Evolutionary conservation across 2,797 vertebrate species (phyloP), one percentile per base, ranked within the genome.

Genomic region (Catamblyrhynchus diadema): DNA sequence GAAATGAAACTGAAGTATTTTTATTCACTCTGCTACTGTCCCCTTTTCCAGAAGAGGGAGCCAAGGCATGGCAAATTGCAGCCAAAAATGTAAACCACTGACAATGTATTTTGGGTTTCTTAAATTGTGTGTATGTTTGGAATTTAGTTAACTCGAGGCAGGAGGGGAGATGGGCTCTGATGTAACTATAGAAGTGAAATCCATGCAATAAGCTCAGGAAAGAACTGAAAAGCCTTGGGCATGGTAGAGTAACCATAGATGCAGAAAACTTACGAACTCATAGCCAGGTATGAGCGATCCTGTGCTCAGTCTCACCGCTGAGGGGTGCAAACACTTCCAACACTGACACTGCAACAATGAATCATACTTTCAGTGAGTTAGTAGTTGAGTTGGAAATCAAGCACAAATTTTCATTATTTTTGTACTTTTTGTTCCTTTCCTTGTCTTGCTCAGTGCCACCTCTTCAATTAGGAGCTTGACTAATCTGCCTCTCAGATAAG

Each of bases 41-140:
- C 28, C 84, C 25, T 3, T 66, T 93, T 93, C 92, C 95, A 94
- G 95, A 95, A 96, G 94, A 94, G 89, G 91, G 89, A 97, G 96
- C 79, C 95, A 91, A 83, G 84, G 8, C 35, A 37, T 21, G 81
- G 50, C 8, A 73, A 89, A 81, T 71, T 4, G 23, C 57, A 78
- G 71, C 50, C 88, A 77, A 88, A 95, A 88, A n/a, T 17, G 35
- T 27, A 54, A 85, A 32, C 32, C 23, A 28, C 17, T 79, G 35
- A 53, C 42, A 37, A 1, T 3, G 2, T 3, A 19, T 7, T 77
- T 53, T 37, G 39, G 35, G 5, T 17, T n/a, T 74, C 61, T 47
- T 2, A 17, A 78, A 44, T 6, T 27, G 10, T 1, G 1, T 15
- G 0, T 17, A 18, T 37, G 14, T 59, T 47, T 57, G 30, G 24